Conservation (phyloP, 2,797 vertebrate species). For the Craterocephalus amniculus region DNA sequence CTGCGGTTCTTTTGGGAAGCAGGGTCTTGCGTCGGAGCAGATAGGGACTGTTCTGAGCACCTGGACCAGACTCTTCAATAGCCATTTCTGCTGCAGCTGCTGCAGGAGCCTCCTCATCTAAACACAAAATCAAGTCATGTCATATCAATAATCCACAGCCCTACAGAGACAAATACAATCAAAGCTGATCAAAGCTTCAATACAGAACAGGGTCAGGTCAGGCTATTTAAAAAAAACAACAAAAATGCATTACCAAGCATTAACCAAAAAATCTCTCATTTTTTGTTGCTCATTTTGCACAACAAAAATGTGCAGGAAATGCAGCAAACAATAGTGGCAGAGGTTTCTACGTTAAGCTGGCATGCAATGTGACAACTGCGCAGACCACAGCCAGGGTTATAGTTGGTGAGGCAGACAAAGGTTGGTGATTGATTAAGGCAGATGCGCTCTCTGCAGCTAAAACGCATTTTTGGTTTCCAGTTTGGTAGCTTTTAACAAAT, state of each 20-base stretch:
- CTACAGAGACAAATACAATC: conserved; percentile 13
- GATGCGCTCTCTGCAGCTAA: conserved; percentile 65
- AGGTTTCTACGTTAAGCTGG: conserved; percentile 44
- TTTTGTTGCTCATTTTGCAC: background rate
- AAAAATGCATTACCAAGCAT: background rate
- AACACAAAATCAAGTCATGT: conserved; percentile 28
- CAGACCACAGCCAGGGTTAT: conserved; percentile 51
- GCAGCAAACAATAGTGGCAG: conserved; percentile 30
- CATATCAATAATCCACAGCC: conserved; percentile 24
- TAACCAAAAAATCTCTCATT: background rate
- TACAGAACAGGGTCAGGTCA: background rate
- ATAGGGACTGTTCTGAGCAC: conserved; percentile 99
- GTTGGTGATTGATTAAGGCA: conserved; percentile 76
- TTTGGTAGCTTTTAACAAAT: conserved; percentile 31
- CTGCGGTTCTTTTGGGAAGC: conserved; percentile 97
- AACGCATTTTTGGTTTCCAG: conserved; percentile 24
- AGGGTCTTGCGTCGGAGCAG: conserved; percentile 99
- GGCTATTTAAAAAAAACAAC: background rate
- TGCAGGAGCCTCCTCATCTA: conserved; percentile 99
- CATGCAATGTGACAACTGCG: conserved; percentile 53
- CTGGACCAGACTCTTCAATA: conserved; percentile 99
- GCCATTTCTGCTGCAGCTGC: conserved; percentile 93
- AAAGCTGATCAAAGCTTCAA: conserved; percentile 29
- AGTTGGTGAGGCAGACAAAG: conserved; percentile 73
- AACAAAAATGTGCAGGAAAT: background rate